Evolutionary conservation across 2,797 vertebrate genomes (phyloP).

Genomic region (Varecia variegata): DNA sequence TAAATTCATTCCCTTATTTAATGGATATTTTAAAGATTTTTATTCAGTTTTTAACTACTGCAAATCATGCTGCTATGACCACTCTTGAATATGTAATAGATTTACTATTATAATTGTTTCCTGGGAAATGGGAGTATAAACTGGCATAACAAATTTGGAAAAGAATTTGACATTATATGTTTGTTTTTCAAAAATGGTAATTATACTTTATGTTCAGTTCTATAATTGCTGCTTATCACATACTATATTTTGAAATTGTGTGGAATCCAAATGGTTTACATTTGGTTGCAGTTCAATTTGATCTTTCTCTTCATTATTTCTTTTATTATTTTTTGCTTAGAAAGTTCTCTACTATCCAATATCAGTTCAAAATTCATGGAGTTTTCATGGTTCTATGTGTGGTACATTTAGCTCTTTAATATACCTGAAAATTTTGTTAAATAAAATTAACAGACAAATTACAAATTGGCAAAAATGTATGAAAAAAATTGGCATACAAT

Average conservation of each 20-base stretch:
- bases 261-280: constrained; percentile 15
- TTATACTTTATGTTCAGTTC: not conserved
- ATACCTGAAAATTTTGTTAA: not conserved
- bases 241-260: not conserved
- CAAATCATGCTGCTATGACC: not conserved
- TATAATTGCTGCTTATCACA: not conserved
- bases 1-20: not conserved
- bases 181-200: constrained; percentile 27
- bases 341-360: not conserved
- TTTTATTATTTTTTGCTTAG: constrained; percentile 7
- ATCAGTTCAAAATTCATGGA: not conserved
- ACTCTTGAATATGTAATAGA: not conserved
- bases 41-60: not conserved
- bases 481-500: not conserved
- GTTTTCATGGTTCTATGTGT: not conserved
- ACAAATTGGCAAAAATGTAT: not conserved
- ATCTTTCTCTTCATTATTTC: not conserved
- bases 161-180: not conserved
- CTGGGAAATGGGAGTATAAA: constrained; percentile 24
- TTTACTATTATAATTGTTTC: not conserved
- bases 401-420: not conserved
- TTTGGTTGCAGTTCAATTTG: not conserved
- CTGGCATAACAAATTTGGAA: not conserved
- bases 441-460: not conserved
- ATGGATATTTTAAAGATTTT: not conserved